phyloP scores from a whole-genome alignment of 2,113 vertebrate genomes.

The Gadus macrocephalus region DNA sequence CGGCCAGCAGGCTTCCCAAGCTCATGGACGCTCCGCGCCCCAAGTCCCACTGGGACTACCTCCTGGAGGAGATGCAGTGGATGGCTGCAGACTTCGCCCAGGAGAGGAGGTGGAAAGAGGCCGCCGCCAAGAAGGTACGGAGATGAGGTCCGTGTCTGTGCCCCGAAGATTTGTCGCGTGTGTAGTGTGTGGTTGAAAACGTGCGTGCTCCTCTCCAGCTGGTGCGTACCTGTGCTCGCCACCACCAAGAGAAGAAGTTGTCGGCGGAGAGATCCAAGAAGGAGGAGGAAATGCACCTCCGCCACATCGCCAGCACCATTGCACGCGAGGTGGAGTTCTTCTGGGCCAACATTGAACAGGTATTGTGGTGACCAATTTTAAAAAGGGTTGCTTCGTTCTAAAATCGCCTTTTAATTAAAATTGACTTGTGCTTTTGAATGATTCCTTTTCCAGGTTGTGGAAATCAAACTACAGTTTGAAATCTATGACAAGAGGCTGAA shows the following conservation, averaged over 20 bases:
- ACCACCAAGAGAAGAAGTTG: constrained; percentile 82
- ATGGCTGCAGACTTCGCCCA: constrained; percentile 98
- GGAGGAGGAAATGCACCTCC: constrained; percentile 80
- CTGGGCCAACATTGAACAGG: constrained; percentile 92
- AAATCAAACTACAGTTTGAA: constrained; percentile 89
- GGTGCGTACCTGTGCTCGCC: constrained; percentile 86
- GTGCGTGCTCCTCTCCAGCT: constrained; percentile 66
- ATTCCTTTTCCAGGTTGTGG: constrained; percentile 77
- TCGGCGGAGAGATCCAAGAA: constrained; percentile 76
- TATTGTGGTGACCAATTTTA: constrained; percentile 38
- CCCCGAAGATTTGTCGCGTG: not conserved
- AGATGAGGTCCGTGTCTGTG: not conserved
- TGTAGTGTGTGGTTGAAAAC: not conserved
- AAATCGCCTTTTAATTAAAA: not conserved
- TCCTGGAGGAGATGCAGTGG: constrained; percentile 98
- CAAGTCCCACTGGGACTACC: constrained; percentile 96
- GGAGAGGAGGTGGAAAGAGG: constrained; percentile 95
- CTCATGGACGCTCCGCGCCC: constrained; percentile 88
- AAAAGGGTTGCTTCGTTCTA: not conserved
- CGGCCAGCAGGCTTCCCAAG: constrained; percentile 85
- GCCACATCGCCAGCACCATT: constrained; percentile 84
- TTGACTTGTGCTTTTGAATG: not conserved
- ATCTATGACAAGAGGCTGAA: constrained; percentile 85
- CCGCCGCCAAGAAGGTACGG: constrained; percentile 90
- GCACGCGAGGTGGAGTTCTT: constrained; percentile 89